Evolutionary conservation across 2,888 invertebrate species (phyloP).

Genomic region (Scrobipalpa atriplicella): DNA sequence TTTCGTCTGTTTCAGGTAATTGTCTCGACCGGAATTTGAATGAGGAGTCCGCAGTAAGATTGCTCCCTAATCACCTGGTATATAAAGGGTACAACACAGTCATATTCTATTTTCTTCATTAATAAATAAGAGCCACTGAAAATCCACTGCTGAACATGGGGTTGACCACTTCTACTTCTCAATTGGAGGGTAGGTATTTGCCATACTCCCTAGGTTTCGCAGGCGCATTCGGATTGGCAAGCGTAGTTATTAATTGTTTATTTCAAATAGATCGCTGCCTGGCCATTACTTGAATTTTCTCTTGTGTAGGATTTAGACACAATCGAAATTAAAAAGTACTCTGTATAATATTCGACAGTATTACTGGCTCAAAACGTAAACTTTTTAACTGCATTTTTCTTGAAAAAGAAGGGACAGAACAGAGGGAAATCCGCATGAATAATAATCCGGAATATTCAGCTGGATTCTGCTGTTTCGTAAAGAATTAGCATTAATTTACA

Average conservation of each 20-base stretch:
- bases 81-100: neutral
- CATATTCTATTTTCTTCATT: too few species aligned
- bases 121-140: too few species aligned
- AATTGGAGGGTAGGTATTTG: too few species aligned
- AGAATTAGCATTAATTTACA: conserved; percentile 60
- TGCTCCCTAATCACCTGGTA: conserved; percentile 34
- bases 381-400: conserved; percentile 29
- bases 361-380: conserved; percentile 25
- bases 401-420: conserved; percentile 32
- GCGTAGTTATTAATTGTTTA: too few species aligned
- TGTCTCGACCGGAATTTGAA: conserved; percentile 35
- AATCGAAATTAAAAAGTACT: too few species aligned
- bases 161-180: too few species aligned
- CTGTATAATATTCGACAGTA: neutral
- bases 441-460: conserved; percentile 61
- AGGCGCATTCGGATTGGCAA: too few species aligned
- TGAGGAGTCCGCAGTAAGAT: conserved; percentile 35
- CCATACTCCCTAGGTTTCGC: too few species aligned
- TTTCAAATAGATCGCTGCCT: too few species aligned
- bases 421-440: conserved; percentile 56
- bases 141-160: too few species aligned
- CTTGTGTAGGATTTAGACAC: too few species aligned
- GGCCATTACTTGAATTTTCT: too few species aligned
- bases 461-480: conserved; percentile 46
- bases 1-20: conserved; percentile 40